Conservation (phyloP, 2,888 invertebrate genomes). For the Crepidodera aurea region DNA sequence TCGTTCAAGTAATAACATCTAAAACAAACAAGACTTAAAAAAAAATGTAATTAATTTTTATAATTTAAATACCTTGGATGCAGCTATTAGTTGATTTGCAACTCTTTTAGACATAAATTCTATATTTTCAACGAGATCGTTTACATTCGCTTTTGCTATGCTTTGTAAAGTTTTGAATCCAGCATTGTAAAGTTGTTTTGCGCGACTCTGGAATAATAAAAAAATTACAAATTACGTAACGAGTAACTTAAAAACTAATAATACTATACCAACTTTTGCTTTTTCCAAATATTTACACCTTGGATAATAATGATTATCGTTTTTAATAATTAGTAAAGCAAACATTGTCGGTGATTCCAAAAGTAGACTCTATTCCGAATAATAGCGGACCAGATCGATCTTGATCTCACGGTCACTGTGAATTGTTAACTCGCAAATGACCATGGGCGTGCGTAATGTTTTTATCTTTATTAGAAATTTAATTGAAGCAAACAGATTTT, state of each 20-base stretch:
- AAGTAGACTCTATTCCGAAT: no score
- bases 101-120: conserved; percentile 76
- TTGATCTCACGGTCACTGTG: no score
- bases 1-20: conserved; percentile 84
- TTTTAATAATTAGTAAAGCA: no score
- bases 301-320: conserved; percentile 10
- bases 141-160: conserved; percentile 76
- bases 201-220: conserved; percentile 71
- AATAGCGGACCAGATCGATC: no score
- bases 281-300: neutral
- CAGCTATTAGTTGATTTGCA: conserved; percentile 83
- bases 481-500: no score
- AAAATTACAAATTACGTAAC: neutral
- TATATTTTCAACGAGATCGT: conserved; percentile 69
- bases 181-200: conserved; percentile 81
- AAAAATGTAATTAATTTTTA: neutral
- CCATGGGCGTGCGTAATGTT: no score
- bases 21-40: no score
- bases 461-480: no score
- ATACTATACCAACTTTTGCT: neutral
- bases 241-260: neutral
- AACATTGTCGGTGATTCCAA: no score
- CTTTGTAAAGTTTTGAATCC: conserved; percentile 82
- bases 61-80: conserved; percentile 86
- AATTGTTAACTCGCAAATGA: no score